Base-by-base conservation (phyloP, 2,888 invertebrate species). In the Imbricaverruca yamaguchii region DNA sequence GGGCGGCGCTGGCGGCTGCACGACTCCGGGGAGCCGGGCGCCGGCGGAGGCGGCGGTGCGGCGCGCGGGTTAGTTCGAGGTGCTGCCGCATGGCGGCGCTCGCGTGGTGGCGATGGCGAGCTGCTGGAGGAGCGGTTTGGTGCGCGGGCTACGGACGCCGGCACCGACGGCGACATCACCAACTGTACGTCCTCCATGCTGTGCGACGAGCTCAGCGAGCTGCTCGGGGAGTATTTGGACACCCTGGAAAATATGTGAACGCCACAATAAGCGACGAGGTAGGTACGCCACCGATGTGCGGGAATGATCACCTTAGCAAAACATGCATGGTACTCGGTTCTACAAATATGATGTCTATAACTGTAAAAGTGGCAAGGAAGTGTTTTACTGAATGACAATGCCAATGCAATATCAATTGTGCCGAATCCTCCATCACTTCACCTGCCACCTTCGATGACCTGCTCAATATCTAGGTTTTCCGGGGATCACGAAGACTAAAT, bases 151-250 rank as follows among this genome's bases (percentile, higher is more conserved):
- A 25, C 79, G 4, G 57, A 13, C 23, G 79, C 12, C 57, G 56
- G 13, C 79, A 79, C 79, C 23, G 79, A 79, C 8, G 79, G 79
- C 12, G 57, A 21, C 57, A 79, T 59, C 56, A 79, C 79, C 79
- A 79, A 23, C 57, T 80, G 80, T n/a, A 83, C 81, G 67, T 84
- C 84, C 80, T 84, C 84, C 53, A 84, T 82, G 65, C 84, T 84
- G 23, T 84, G 84, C 15, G 84, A 81, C 63, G 84, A 84, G 78
- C 84, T 84, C 56, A 84, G 82, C 23, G 84, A 84, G 3, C 83
- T 83, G 81, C 82, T 84, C 21, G 83, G 74, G 18, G 74, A 74
- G 74, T 74, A 74, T 53, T 74, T 39, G 74, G 55, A 21, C 74
- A 23, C 9, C 55, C 74, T 74, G 55, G 10, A 59, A 59, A 11